Base-by-base conservation (phyloP, 1,140 invertebrate species). In the Cataglyphis hispanica region DNA sequence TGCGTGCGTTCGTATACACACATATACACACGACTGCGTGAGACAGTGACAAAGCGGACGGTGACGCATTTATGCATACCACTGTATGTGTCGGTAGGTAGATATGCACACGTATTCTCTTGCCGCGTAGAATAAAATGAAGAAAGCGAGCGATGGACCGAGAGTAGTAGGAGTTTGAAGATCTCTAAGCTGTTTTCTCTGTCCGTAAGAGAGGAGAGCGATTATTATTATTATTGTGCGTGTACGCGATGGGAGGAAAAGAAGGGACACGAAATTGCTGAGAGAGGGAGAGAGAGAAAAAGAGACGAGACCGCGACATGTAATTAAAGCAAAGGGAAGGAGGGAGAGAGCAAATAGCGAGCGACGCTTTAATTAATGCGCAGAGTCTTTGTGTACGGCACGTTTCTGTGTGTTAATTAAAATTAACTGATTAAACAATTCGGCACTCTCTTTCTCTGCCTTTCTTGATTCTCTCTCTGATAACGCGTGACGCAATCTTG, bases 31-130 rank as follows among this genome's bases (percentile, higher is more conserved):
- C 34, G 1, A 22, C 19, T 46, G 34, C 78, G 70, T 69, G 80
- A 31, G 76, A 83, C 81, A 87, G 72, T 90, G 89, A 88, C 76
- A 86, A 90, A 90, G 85, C 70, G 67, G 66, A 90, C 66, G 66
- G 61, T 89, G 83, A 90, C 72, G 86, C 67, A 77, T 85, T 74
- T 75, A 7, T 69, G 75, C 56, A 69, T 60, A 37, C 46, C n/a
- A 50, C 8, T 43, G 8, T 60, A 46, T 3, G 22, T 16, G 2
- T 3, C 5, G 43, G 22, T 56, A 40, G 43, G 22, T 56, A 40
- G 31, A 1, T 43, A 31, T 13, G n/a, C n/a, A 19, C 22, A 13
- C 25, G 25, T 75, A 75, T 50, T n/a, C 19, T 19, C 67, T 58
- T 40, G 13, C 58, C 50, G 72, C 63, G 46, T 76, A 53, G 27